These are phyloP conservation scores for Ibidorhyncha struthersii DNA, from an alignment of 2,113 vertebrate genomes.

Conservation along the genomic window DNA sequence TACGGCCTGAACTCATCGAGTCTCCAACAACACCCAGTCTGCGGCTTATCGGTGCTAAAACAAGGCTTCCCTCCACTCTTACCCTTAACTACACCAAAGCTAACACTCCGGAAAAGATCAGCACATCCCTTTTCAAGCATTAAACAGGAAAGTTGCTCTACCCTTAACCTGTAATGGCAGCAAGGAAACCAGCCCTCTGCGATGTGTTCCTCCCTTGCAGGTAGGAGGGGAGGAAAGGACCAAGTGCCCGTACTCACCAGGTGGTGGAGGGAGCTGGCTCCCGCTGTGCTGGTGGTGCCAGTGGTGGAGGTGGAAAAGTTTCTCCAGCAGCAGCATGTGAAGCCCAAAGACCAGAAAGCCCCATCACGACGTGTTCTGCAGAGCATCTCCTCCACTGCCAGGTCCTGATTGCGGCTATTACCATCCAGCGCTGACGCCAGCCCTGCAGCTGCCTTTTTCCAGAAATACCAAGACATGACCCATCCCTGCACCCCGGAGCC, in stretches of 20 bases:
- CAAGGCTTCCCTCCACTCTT: not conserved
- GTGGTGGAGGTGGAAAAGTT: not conserved
- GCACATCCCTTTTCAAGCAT: not conserved
- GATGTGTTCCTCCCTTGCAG: fast-evolving
- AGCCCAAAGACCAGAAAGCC: not conserved
- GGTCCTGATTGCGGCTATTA: not conserved
- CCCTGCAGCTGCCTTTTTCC: fast-evolving
- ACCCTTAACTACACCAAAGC: fast-evolving
- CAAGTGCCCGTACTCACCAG: not conserved
- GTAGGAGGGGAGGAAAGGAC: not conserved
- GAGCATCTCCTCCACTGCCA: not conserved
- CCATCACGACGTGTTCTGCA: fast-evolving
- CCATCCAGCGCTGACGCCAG: fast-evolving
- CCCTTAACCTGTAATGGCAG: not conserved
- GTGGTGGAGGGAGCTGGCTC: not conserved
- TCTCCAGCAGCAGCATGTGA: not conserved
- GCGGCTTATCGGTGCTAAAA: not conserved
- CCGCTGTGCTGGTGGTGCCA: not conserved
- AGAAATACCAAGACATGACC: not conserved
- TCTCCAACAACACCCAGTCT: fast-evolving
- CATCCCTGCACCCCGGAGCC: not conserved
- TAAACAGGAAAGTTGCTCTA: not conserved
- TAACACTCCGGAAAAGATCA: not conserved
- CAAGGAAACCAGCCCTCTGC: not conserved
- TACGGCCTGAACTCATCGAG: fast-evolving